Conservation (phyloP, 2,797 vertebrate genomes). For the Macropus fuliginosus region DNA sequence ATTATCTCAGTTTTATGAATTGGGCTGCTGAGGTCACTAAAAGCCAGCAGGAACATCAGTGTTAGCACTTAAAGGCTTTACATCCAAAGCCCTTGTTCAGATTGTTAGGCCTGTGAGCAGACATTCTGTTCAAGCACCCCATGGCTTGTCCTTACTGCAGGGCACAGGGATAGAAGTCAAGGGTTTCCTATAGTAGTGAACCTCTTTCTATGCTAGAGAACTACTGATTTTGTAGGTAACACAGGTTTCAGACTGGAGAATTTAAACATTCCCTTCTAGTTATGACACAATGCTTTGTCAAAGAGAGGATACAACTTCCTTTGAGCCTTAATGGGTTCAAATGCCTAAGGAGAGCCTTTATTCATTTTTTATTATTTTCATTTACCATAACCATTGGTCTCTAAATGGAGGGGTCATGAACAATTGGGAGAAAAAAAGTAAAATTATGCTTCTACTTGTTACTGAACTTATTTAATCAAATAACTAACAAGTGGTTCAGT, state of each 20-base stretch:
- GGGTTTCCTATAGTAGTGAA: background rate
- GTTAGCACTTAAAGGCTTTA: background rate
- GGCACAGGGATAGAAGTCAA: background rate
- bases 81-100: background rate
- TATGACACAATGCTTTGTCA: background rate
- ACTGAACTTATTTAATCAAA: background rate
- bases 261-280: background rate
- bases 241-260: background rate
- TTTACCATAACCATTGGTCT: background rate
- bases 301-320: background rate
- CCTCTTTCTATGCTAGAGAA: background rate
- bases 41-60: background rate
- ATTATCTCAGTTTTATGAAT: background rate
- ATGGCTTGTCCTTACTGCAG: background rate
- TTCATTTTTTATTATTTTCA: background rate
- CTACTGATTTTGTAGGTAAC: background rate
- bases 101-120: background rate
- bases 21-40: background rate
- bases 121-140: background rate
- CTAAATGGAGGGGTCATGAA: background rate
- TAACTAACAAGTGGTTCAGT: background rate
- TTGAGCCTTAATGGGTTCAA: background rate
- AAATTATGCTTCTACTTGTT: background rate
- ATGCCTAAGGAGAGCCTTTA: background rate
- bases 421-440: background rate